Evolutionary conservation across 2,888 invertebrate genomes (phyloP).

Genomic region (Tiliacea aurago): DNA sequence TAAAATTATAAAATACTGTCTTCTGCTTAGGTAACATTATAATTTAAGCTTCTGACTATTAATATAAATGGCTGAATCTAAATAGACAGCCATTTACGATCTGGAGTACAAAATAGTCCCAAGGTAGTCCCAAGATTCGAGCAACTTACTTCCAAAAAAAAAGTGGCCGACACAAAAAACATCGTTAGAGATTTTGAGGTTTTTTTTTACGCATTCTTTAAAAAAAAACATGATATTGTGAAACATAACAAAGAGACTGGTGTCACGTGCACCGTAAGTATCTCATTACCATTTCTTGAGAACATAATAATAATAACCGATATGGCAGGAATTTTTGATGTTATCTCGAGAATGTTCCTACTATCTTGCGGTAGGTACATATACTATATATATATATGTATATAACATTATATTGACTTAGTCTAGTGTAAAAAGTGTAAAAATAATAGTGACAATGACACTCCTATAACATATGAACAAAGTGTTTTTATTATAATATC

Average conservation of each 20-base stretch:
- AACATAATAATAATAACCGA: slow-evolving; percentile 46
- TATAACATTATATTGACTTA: too few species aligned
- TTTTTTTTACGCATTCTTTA: slow-evolving; percentile 1
- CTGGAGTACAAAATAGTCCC: not conserved
- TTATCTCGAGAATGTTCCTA: slow-evolving; percentile 35
- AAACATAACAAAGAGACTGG: slow-evolving; percentile 31
- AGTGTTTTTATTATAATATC: too few species aligned
- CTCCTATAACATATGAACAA: too few species aligned
- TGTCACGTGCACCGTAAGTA: slow-evolving; percentile 49
- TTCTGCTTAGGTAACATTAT: not conserved
- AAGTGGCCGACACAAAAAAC: slow-evolving; percentile 11
- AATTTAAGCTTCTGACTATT: not conserved
- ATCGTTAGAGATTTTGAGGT: not conserved
- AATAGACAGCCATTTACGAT: not conserved
- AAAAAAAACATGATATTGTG: slow-evolving; percentile 16
- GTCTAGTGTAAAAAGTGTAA: too few species aligned
- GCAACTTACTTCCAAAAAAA: slow-evolving; percentile 9
- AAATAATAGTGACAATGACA: too few species aligned
- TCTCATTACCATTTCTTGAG: slow-evolving; percentile 54
- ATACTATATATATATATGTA: too few species aligned
- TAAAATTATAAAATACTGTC: too few species aligned
- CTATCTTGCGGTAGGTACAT: slow-evolving; percentile 32
- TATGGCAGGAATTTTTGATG: slow-evolving; percentile 37
- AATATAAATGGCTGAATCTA: slow-evolving; percentile 28
- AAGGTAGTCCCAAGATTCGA: not conserved